Evolutionary conservation across 2,888 invertebrate species (phyloP).

Genomic region (Gibbula magus): DNA sequence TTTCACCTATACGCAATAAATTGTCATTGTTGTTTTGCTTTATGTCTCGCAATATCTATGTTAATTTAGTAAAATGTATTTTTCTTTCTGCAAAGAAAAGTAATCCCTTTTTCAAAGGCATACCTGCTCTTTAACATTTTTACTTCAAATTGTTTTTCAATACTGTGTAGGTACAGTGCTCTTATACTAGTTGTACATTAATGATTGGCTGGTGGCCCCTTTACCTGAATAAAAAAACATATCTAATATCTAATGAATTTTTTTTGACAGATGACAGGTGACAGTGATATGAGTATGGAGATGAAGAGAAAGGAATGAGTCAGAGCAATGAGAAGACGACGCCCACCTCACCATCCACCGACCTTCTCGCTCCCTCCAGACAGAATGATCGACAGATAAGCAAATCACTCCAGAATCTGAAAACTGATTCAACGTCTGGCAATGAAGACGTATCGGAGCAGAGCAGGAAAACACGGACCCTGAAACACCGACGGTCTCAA

Average conservation of each 20-base stretch:
- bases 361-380: neutral
- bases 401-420: conserved; percentile 22
- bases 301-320: neutral
- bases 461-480: neutral
- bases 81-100: too few relatives aligned
- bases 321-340: neutral
- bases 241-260: neutral
- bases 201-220: too few relatives aligned
- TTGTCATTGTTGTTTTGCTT: too few relatives aligned
- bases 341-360: neutral
- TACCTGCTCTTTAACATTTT: too few relatives aligned
- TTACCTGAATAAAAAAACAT: too few relatives aligned
- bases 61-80: too few relatives aligned
- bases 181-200: too few relatives aligned
- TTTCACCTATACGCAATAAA: too few relatives aligned
- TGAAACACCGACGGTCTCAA: conserved; percentile 31
- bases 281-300: neutral
- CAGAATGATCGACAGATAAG: conserved; percentile 22
- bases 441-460: neutral
- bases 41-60: too few relatives aligned
- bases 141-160: too few relatives aligned
- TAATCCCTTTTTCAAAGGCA: too few relatives aligned
- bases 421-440: neutral
- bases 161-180: too few relatives aligned
- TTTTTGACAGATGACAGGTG: neutral